A percentile compares a stretch with the other conserved stretches of the same genome.
Evolutionary conservation across 92 coral and sea anemone genomes (phyloP).

Genomic region (Umimayanthus kanabou): DNA sequence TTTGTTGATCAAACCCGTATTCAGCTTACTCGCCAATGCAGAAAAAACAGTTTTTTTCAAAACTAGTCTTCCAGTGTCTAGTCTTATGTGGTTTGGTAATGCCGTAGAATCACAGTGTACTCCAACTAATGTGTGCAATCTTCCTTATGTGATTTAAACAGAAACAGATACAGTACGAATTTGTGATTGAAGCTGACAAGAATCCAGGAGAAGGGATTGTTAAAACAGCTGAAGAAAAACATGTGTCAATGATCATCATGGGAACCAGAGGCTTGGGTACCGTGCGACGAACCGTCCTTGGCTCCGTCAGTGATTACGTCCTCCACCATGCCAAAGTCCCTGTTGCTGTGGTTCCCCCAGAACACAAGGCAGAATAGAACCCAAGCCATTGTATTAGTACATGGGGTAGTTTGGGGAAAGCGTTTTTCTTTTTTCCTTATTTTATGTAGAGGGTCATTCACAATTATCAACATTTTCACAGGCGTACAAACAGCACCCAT

Average conservation of each 20-base stretch:
- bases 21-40: too few relatives aligned
- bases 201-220: slow-evolving; percentile 17
- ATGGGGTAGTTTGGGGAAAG: too few relatives aligned
- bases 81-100: too few relatives aligned
- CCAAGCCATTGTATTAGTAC: neutral
- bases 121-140: neutral
- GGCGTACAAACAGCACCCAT: too few relatives aligned
- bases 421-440: too few relatives aligned
- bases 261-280: slow-evolving; percentile 28
- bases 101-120: neutral
- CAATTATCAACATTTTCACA: too few relatives aligned
- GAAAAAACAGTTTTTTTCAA: too few relatives aligned
- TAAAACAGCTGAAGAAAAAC: neutral
- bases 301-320: slow-evolving; percentile 32
- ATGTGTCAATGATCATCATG: slow-evolving; percentile 20
- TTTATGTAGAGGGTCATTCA: neutral
- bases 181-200: slow-evolving; percentile 2
- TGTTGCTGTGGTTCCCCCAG: slow-evolving; percentile 35
- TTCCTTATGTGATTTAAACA: neutral
- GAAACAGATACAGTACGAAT: slow-evolving; percentile 29
- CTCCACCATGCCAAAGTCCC: slow-evolving; percentile 25
- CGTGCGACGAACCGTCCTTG: slow-evolving; percentile 19
- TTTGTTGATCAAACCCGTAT: too few relatives aligned
- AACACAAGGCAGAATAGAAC: neutral
- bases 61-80: too few relatives aligned